Evolutionary conservation across 1,140 invertebrate species (phyloP), one percentile per base, ranked within the genome.

Genomic region (Brachionus rubens): DNA sequence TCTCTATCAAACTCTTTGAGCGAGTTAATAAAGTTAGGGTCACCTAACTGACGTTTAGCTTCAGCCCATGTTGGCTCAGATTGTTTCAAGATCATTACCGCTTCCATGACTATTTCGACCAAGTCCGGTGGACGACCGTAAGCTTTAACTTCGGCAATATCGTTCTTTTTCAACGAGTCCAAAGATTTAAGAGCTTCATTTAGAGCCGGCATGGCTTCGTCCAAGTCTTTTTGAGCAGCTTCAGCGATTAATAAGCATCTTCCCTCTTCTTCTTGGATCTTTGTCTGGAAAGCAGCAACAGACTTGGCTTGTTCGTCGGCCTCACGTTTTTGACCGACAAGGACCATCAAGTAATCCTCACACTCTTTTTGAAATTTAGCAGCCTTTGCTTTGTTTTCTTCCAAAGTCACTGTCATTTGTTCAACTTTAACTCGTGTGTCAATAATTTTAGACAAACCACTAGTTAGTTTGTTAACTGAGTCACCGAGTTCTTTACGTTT

Each of bases 31-130:
- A 87, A 87, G 70, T 83, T 85, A 28, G 82, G 80, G 72, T 85
- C 85, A 78, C 85, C 85, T 26, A 94, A 85, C 79, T 92, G 90
- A 59, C 89, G 87, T 81, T 94, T 94, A 0, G 92, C 89, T 85
- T 92, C 91, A 1, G 88, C 87, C 91, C 92, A 94, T 1, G 89
- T 90, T 7, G 91, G 90, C 77, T 93, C 91, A 75, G 86, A 86
- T 76, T 89, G 87, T 77, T 91, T 87, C 16, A 94, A 82, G 79
- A 93, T 91, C 87, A 93, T 91, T 0, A 94, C 91, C 19, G 92
- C 91, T 83, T 93, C 91, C 88, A 93, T 88, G 0, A 93, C 92
- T 86, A 92, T 91, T 84, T 92, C 91, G 0, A 94, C 91, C 81
- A 92, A 90, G 30, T 88, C 84, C 12, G 91, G 91, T 1, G 92